These are phyloP conservation scores for Phyllostomus hastatus DNA, from an alignment of 2,113 vertebrate genomes.

Conservation along the genomic window DNA sequence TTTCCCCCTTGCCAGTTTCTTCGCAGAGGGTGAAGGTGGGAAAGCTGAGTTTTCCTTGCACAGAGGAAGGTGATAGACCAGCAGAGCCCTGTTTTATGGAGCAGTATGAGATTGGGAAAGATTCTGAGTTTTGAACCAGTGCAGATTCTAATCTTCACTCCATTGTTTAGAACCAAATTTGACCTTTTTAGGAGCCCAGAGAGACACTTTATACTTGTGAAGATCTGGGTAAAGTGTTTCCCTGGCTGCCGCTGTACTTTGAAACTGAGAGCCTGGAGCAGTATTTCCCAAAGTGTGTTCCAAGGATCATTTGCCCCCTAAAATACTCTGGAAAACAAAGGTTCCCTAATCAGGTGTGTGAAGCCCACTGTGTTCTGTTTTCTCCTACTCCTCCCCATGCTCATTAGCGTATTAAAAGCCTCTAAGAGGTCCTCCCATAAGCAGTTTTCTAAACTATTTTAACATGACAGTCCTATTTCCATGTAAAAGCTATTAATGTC, in stretches of 20 bases:
- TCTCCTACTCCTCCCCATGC: not conserved
- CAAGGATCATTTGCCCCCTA: not conserved
- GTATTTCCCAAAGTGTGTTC: constrained; percentile 28
- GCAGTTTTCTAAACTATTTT: constrained; percentile 37
- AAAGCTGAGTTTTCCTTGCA: not conserved
- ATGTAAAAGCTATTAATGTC: constrained; percentile 45
- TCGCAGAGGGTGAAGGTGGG: not conserved
- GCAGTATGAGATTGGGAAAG: not conserved
- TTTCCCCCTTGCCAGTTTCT: not conserved
- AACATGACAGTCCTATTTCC: constrained; percentile 33
- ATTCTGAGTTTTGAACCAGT: constrained; percentile 44
- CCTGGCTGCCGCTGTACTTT: not conserved
- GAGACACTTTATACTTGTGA: constrained; percentile 43
- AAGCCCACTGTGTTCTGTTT: not conserved
- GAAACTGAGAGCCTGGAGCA: constrained; percentile 31
- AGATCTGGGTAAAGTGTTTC: constrained; percentile 56
- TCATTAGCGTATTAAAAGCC: constrained; percentile 24
- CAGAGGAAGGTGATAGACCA: not conserved
- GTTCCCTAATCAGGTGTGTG: not conserved
- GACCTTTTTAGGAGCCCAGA: constrained; percentile 37
- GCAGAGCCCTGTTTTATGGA: not conserved
- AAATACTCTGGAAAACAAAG: constrained; percentile 17
- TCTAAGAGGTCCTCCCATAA: not conserved
- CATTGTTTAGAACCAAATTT: constrained; percentile 32
- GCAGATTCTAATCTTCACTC: constrained; percentile 39